Base-by-base conservation (phyloP, 2,113 vertebrate genomes). In the Myiopsitta monachus region DNA sequence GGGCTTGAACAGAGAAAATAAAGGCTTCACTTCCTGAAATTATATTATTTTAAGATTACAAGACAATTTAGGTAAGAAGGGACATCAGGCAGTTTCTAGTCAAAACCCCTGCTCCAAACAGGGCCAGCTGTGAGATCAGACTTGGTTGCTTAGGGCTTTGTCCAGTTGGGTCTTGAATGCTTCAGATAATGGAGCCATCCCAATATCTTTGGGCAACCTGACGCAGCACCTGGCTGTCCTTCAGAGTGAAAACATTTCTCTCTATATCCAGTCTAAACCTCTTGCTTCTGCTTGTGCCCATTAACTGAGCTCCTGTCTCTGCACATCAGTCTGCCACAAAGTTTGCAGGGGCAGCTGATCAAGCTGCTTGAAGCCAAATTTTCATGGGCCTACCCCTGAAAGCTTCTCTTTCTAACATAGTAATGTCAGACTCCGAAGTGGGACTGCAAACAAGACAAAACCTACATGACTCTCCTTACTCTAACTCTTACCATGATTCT, bases 221-320 rank as follows among this genome's bases (percentile, higher is more conserved):
- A 0, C 2, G 16, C 33, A 87, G 54, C 0, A 0, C n/a, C 39
- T 59, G n/a, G 24, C 8, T 69, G 36, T n/a, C n/a, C 59, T 68
- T 68, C 59, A 18, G 6, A 15, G 14, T 18, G 12, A 54, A 64
- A 83, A 83, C 3, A 3, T 43, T 77, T 26, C 14, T 46, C 31
- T 33, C 81, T 18, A 62, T 9, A 47, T 7, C 23, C 11, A 26
- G 61, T 39, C 46, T 27, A 55, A 90, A 82, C 8, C 17, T 55
- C 7, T 9, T 15, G 26, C 69, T 90, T 74, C 49, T 69, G 1
- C 18, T 26, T 27, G 5, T 8, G 3, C 11, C 44, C 2, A 1
- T 52, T 74, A 46, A 39, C 36, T 33, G 43, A 80, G 27, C 7
- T 85, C 28, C 18, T 63, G 27, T 22, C 73, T 82, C 44, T 67